A percentile compares a stretch with the other conserved stretches of the same genome.
Conservation (phyloP, 2,113 vertebrate genomes). For the Aegithalos caudatus region DNA sequence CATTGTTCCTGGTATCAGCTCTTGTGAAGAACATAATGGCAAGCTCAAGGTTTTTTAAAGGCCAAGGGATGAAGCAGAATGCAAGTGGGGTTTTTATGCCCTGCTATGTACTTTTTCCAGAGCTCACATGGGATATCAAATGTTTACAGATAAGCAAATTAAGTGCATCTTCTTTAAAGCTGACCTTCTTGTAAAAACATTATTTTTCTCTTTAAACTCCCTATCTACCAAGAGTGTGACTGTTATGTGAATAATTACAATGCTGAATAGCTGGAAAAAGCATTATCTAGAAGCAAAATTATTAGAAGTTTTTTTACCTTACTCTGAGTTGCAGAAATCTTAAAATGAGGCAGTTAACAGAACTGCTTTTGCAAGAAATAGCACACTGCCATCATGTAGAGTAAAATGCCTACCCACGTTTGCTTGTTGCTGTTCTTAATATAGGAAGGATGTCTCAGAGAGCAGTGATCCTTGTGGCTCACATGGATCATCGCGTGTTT, state of each 20-base stretch:
- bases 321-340: background rate
- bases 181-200: background rate
- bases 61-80: background rate
- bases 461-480: background rate
- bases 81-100: background rate
- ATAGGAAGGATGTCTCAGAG: background rate
- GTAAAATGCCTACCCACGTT: background rate
- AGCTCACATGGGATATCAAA: background rate
- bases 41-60: background rate
- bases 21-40: background rate
- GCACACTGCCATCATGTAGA: background rate
- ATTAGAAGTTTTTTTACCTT: background rate
- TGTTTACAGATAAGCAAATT: slow-evolving; percentile 2
- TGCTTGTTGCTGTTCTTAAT: background rate
- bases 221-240: background rate
- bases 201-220: background rate
- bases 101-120: background rate
- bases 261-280: background rate
- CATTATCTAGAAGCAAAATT: background rate
- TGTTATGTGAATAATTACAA: background rate
- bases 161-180: background rate
- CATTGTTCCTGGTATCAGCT: background rate
- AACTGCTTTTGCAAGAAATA: background rate
- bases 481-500: background rate
- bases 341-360: background rate